phyloP scores from a whole-genome alignment of 2,888 invertebrate genomes.

The Syrista parreyssii region DNA sequence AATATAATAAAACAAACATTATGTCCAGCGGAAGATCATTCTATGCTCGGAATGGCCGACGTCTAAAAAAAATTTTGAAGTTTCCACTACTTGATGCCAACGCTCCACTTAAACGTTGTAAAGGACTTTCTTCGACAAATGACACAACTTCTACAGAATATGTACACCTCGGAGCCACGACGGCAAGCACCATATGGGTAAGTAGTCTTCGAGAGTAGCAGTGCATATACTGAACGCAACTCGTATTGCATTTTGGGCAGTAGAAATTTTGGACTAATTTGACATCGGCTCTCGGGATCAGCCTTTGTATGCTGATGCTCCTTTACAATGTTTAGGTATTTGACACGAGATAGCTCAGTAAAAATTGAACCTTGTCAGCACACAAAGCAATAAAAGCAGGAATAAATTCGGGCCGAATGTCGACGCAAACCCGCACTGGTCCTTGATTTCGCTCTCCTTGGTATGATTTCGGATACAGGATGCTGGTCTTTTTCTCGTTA shows the following conservation, averaged over 20 bases:
- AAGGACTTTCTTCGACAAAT: background rate
- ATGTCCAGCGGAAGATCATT: background rate
- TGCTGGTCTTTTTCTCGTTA: conserved; percentile 76
- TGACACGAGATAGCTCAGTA: background rate
- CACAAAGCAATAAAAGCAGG: conserved; percentile 29
- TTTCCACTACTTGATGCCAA: background rate
- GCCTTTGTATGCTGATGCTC: background rate
- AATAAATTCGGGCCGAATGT: conserved; percentile 32
- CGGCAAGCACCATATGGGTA: background rate
- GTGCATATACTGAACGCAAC: background rate
- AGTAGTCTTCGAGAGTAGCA: background rate
- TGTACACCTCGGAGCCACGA: background rate
- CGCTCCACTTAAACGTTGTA: background rate
- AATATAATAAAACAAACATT: background rate
- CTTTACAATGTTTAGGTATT: background rate
- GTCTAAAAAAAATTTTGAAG: background rate
- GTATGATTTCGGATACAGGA: conserved; percentile 83
- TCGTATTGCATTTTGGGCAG: conserved; percentile 4
- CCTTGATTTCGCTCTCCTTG: conserved; percentile 73
- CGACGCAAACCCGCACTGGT: conserved; percentile 56
- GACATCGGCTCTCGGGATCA: conserved; percentile 32
- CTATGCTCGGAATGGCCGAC: background rate
- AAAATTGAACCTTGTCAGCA: background rate
- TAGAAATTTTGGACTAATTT: conserved; percentile 29
- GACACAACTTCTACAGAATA: background rate